phyloP scores from a whole-genome alignment of 2,888 invertebrate species.

The Arge pagana region DNA sequence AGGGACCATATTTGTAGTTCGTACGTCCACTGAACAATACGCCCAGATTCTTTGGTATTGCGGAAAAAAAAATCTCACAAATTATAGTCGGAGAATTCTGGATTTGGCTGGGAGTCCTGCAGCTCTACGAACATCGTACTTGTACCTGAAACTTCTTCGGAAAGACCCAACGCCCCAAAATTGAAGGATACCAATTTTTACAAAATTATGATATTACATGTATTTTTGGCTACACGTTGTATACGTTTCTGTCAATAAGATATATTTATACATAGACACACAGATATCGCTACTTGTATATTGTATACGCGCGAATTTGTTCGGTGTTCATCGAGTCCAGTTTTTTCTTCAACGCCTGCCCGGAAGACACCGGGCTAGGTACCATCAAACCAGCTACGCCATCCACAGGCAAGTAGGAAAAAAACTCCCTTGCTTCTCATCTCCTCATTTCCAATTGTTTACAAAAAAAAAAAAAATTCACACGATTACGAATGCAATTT shows the following conservation, averaged over 20 bases:
- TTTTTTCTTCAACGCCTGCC: too few relatives aligned
- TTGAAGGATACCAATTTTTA: neutral
- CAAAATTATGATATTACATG: neutral
- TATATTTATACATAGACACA: neutral
- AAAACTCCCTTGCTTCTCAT: too few relatives aligned
- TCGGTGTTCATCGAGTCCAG: too few relatives aligned
- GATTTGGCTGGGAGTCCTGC: slow-evolving; percentile 43
- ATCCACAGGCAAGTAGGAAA: too few relatives aligned
- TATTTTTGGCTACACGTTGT: too few relatives aligned
- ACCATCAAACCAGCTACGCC: too few relatives aligned
- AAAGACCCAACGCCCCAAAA: slow-evolving; percentile 2
- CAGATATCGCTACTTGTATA: neutral
- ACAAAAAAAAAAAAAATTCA: too few relatives aligned
- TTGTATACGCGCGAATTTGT: too few relatives aligned
- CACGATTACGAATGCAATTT: too few relatives aligned
- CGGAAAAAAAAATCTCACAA: neutral
- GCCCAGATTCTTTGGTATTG: neutral
- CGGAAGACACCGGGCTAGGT: too few relatives aligned
- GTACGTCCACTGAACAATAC: slow-evolving; percentile 35
- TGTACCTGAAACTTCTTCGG: slow-evolving; percentile 34
- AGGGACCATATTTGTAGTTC: slow-evolving; percentile 34
- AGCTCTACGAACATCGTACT: slow-evolving; percentile 40
- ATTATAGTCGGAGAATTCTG: slow-evolving; percentile 40
- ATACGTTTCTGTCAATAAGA: too few relatives aligned
- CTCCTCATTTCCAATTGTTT: too few relatives aligned